These are phyloP conservation scores for Raja brachyura DNA, from an alignment of 2,113 vertebrate genomes.

Conservation along the genomic window DNA sequence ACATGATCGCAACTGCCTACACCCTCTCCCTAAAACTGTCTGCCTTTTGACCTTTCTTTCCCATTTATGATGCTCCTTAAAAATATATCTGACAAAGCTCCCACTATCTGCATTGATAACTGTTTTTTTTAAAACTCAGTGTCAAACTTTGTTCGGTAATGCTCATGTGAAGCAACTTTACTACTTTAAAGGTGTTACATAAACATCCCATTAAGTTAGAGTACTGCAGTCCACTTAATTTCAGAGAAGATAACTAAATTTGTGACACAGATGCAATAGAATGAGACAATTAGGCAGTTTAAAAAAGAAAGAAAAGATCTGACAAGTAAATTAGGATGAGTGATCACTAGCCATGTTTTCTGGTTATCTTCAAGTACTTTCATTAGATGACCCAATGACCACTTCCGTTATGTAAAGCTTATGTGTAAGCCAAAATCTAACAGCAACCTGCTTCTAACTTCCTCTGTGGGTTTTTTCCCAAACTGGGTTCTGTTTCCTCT, in stretches of 20 bases:
- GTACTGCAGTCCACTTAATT: not conserved
- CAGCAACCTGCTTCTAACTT: conserved; percentile 66
- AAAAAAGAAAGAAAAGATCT: not conserved
- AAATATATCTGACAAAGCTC: too few relatives aligned
- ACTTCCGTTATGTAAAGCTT: conserved; percentile 63
- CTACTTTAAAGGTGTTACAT: too few relatives aligned
- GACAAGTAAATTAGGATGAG: not conserved
- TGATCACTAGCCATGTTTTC: conserved; percentile 11
- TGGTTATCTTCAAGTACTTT: conserved; percentile 43
- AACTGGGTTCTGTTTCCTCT: conserved; percentile 64
- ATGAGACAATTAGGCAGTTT: not conserved
- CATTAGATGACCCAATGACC: conserved; percentile 50
- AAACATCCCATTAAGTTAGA: not conserved
- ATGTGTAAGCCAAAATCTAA: conserved; percentile 50
- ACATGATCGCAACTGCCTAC: conserved; percentile 23
- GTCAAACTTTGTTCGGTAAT: too few relatives aligned
- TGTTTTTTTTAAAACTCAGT: too few relatives aligned
- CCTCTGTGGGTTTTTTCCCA: conserved; percentile 59
- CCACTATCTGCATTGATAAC: too few relatives aligned
- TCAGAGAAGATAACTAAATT: not conserved
- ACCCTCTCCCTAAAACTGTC: too few relatives aligned
- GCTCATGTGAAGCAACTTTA: too few relatives aligned
- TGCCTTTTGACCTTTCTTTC: too few relatives aligned
- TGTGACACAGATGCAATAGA: not conserved
- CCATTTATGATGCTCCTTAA: too few relatives aligned